Percentiles rank a stretch among this genome's conserved stretches.
Evolutionary conservation across 1,140 invertebrate species (phyloP).

Genomic region (Drosophila ogumai): DNA sequence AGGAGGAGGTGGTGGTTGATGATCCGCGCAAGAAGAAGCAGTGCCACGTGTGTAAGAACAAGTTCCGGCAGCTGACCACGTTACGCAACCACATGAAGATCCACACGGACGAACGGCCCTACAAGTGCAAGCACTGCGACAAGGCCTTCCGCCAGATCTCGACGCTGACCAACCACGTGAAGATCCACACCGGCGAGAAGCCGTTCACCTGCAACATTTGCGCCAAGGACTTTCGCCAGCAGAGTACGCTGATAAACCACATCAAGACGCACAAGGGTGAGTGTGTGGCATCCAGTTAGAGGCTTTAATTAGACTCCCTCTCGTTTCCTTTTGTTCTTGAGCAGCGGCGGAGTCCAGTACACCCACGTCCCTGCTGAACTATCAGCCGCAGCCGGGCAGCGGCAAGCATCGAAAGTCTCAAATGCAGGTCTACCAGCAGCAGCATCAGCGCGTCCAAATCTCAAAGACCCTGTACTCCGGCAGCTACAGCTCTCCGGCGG

Average conservation of each 20-base stretch:
- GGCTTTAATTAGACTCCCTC: background rate
- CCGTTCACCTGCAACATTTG: constrained; percentile 84
- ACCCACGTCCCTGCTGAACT: constrained; percentile 77
- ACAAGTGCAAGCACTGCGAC: constrained; percentile 84
- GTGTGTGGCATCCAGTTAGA: constrained; percentile 6
- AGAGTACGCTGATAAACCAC: constrained; percentile 83
- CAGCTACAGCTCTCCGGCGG: constrained; percentile 80
- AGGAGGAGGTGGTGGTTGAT: constrained; percentile 73
- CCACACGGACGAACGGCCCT: constrained; percentile 83
- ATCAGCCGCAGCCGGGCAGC: constrained; percentile 66
- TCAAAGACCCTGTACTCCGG: constrained; percentile 82
- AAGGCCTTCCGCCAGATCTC: constrained; percentile 83
- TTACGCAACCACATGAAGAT: constrained; percentile 85
- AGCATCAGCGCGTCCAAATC: constrained; percentile 78
- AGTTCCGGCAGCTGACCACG: constrained; percentile 84
- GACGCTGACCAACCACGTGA: constrained; percentile 84
- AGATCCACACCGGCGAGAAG: constrained; percentile 84
- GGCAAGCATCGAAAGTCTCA: constrained; percentile 70
- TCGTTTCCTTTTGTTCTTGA: constrained; percentile 3
- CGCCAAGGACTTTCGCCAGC: constrained; percentile 83
- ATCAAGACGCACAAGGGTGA: constrained; percentile 85
- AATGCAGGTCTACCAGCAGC: constrained; percentile 76
- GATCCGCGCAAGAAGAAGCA: constrained; percentile 84
- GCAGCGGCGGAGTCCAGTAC: constrained; percentile 76
- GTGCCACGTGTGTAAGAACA: constrained; percentile 84